Conservation (phyloP, 1,140 invertebrate genomes). For the Antheraea mylitta region DNA sequence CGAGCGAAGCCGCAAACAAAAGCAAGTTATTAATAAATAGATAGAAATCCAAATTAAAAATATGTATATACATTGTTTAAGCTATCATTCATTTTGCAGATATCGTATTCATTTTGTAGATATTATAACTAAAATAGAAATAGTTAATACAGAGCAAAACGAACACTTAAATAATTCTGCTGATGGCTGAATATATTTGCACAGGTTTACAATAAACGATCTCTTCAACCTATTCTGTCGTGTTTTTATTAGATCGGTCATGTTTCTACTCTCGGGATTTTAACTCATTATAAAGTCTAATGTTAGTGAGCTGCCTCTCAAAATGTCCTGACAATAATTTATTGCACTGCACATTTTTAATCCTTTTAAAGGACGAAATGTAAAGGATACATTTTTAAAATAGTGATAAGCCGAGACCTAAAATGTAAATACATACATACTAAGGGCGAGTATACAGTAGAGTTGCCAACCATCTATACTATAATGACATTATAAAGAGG, state of each 20-base stretch:
- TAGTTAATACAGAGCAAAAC: background rate
- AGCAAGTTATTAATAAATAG: too few relatives aligned
- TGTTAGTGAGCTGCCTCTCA: background rate
- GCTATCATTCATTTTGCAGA: too few relatives aligned
- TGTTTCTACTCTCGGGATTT: slow-evolving; percentile 1
- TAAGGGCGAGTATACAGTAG: too few relatives aligned
- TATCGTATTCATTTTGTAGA: too few relatives aligned
- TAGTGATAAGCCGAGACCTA: too few relatives aligned
- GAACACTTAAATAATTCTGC: background rate
- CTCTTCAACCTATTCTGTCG: background rate
- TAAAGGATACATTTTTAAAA: background rate
- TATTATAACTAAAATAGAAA: background rate
- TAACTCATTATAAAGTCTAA: slow-evolving; percentile 1
- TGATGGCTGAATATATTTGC: background rate
- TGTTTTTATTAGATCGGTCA: background rate
- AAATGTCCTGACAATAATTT: background rate
- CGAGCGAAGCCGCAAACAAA: too few relatives aligned
- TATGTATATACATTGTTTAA: too few relatives aligned
- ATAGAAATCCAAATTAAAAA: too few relatives aligned
- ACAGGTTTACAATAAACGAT: background rate
- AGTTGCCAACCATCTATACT: too few relatives aligned
- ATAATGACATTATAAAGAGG: too few relatives aligned
- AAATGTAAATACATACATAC: too few relatives aligned
- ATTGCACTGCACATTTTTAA: background rate
- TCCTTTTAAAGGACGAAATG: background rate